Evolutionary conservation across 64 coral and sea anemone species (phyloP).

Genomic region (Montipora capricornis): DNA sequence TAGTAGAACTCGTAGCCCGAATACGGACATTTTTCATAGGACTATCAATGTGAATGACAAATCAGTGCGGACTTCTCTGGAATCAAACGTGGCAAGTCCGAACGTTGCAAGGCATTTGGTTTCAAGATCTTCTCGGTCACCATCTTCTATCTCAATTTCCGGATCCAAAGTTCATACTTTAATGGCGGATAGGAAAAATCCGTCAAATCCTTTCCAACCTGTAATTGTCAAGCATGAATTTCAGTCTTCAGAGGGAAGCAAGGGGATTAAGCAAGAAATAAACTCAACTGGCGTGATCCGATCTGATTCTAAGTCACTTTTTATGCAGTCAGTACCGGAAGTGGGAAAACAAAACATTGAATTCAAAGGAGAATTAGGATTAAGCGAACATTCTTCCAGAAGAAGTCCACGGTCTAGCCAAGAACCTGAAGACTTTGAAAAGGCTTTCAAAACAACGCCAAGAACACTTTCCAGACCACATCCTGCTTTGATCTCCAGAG

Average conservation of each 20-base stretch:
- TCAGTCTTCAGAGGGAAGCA: constrained; percentile 10
- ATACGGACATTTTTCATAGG: background rate
- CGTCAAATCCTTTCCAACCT: constrained; percentile 39
- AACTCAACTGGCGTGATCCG: background rate
- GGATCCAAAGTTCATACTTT: background rate
- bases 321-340: background rate
- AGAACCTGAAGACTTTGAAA: constrained; percentile 32
- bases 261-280: constrained; percentile 38
- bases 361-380: background rate
- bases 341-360: background rate
- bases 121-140: constrained; percentile 1
- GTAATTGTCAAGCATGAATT: constrained; percentile 47
- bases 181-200: background rate
- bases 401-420: constrained; percentile 25
- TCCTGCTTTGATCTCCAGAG: constrained; percentile 73
- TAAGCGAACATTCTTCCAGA: background rate
- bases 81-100: constrained; percentile 4
- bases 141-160: constrained; percentile 2
- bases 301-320: background rate
- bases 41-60: background rate
- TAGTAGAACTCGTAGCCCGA: constrained; percentile 22
- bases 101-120: background rate
- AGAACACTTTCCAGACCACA: constrained; percentile 73
- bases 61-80: background rate
- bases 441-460: constrained; percentile 55